Percentiles rank a stretch among this genome's conserved stretches.
These are phyloP conservation scores for Drosophila niveifrons DNA, from an alignment of 2,888 invertebrate genomes.

Conservation along the genomic window DNA sequence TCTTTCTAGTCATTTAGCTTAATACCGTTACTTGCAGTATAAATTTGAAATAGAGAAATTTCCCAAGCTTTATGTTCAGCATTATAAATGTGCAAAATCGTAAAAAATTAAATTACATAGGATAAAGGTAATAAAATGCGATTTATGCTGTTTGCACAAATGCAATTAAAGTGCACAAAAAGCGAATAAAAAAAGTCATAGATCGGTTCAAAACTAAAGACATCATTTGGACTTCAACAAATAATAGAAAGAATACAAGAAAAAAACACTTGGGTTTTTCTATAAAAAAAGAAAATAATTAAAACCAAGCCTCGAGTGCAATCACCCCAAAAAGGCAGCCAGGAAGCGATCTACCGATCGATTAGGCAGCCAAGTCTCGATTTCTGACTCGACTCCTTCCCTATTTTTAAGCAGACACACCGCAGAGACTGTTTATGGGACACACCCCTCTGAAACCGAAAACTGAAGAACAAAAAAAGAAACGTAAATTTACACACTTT, in stretches of 20 bases:
- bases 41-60: conserved; percentile 23
- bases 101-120: conserved; percentile 81
- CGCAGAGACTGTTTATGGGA: conserved; percentile 73
- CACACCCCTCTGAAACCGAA: conserved; percentile 65
- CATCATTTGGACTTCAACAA: conserved; percentile 68
- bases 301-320: conserved; percentile 67
- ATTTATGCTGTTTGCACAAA: conserved; percentile 79
- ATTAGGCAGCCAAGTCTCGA: conserved; percentile 68
- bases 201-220: conserved; percentile 66
- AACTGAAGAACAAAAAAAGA: conserved; percentile 37
- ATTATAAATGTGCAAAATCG: conserved; percentile 80
- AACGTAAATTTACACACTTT: conserved; percentile 79
- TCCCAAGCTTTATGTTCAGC: conserved; percentile 45
- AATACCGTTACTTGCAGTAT: conserved; percentile 27
- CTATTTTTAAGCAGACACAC: conserved; percentile 55
- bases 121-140: conserved; percentile 69
- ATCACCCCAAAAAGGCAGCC: conserved; percentile 69
- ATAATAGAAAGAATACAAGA: conserved; percentile 35
- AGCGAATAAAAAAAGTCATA: conserved; percentile 58
- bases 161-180: conserved; percentile 69
- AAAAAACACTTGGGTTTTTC: conserved; percentile 54
- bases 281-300: conserved; percentile 57
- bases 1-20: conserved; percentile 11
- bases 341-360: conserved; percentile 68
- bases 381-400: conserved; percentile 32